Evolutionary conservation across 2,888 invertebrate species (phyloP).

Genomic region (Aphidoletes aphidimyza): DNA sequence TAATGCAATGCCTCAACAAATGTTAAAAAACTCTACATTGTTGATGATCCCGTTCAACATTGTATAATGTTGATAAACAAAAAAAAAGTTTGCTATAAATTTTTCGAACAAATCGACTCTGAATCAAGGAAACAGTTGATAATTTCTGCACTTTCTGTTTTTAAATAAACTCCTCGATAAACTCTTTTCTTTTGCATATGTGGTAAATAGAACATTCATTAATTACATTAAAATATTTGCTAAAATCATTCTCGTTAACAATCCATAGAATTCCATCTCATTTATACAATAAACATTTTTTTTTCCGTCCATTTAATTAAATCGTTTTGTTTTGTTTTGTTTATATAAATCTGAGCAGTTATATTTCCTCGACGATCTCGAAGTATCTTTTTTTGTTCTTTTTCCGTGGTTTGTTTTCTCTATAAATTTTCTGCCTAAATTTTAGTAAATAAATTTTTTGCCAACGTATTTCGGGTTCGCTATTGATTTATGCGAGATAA

Average conservation of each 20-base stretch:
- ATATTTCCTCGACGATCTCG: no score
- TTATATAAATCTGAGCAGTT: background rate
- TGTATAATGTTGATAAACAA: no score
- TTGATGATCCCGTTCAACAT: no score
- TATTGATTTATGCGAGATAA: no score
- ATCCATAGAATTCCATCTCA: background rate
- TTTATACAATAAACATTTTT: background rate
- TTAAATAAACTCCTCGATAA: constrained; percentile 5
- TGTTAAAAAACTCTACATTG: no score
- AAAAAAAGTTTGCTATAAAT: no score
- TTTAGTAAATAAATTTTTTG: no score
- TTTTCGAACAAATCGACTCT: background rate
- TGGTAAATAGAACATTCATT: background rate
- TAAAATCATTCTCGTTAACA: background rate
- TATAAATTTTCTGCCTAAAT: no score
- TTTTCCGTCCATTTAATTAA: background rate
- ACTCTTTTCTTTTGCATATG: background rate
- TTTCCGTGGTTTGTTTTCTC: no score
- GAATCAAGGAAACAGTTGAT: background rate
- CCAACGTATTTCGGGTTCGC: no score
- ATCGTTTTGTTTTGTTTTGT: background rate
- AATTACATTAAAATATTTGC: background rate
- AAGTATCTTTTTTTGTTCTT: no score
- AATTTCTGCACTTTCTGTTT: background rate
- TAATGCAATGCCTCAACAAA: no score